Conservation (phyloP, 2,797 vertebrate species). For the Enteromius thamalakanensis region DNA sequence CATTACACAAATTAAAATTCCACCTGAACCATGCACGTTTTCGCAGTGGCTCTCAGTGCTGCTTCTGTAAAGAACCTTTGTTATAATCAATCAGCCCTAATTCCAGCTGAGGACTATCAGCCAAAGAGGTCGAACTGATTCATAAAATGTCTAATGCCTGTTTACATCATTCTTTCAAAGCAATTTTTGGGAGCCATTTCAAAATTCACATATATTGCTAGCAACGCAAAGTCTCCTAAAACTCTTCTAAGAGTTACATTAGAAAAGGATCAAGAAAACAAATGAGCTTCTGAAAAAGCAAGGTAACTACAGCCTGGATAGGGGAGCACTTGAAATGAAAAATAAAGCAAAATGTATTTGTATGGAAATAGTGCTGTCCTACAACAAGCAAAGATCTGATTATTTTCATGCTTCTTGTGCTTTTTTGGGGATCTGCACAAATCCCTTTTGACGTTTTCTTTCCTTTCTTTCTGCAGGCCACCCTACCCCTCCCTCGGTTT, state of each 20-base stretch:
- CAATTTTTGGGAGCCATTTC: background rate
- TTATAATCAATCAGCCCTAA: too few species aligned
- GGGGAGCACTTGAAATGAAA: constrained; percentile 8
- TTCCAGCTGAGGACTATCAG: too few species aligned
- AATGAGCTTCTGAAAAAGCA: constrained; percentile 29
- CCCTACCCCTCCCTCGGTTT: background rate
- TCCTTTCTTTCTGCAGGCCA: background rate
- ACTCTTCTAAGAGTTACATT: constrained; percentile 6
- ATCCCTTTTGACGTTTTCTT: constrained; percentile 56
- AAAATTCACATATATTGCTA: background rate
- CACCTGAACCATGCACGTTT: too few species aligned
- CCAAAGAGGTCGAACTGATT: too few species aligned
- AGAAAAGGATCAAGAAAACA: constrained; percentile 17
- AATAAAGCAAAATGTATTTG: constrained; percentile 56
- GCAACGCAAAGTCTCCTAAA: constrained; percentile 1
- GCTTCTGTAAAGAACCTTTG: too few species aligned
- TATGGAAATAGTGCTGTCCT: constrained; percentile 53
- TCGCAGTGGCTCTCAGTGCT: too few species aligned
- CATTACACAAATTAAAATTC: too few species aligned
- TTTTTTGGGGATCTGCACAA: constrained; percentile 51
- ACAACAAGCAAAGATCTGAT: constrained; percentile 55
- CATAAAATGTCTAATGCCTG: background rate
- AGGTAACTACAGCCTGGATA: constrained; percentile 4
- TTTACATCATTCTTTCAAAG: background rate
- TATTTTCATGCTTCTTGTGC: constrained; percentile 51